phyloP scores from a whole-genome alignment of 2,113 vertebrate species.

The Hoplias malabaricus region DNA sequence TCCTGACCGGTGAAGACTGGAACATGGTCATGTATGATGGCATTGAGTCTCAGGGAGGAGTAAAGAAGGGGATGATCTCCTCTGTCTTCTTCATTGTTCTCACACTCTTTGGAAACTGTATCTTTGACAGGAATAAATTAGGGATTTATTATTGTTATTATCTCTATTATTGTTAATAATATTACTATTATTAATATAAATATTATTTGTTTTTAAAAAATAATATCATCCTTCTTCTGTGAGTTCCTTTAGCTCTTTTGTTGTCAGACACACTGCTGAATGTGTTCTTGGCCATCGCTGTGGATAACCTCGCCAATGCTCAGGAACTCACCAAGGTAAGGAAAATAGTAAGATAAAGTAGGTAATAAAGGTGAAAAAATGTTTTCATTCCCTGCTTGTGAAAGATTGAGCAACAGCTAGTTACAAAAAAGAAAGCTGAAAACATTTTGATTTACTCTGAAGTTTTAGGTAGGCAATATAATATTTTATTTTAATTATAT shows the following conservation, averaged over 20 bases:
- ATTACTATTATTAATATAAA: not conserved
- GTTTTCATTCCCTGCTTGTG: too few species aligned
- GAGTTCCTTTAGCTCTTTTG: not conserved
- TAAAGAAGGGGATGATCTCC: constrained; percentile 90
- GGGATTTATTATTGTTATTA: too few species aligned
- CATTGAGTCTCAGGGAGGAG: constrained; percentile 90
- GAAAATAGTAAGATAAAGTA: too few species aligned
- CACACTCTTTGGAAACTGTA: constrained; percentile 96
- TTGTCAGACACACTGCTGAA: constrained; percentile 89
- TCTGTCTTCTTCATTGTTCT: constrained; percentile 96
- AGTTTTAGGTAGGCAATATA: too few species aligned
- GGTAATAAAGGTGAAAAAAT: too few species aligned
- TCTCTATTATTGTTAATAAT: too few species aligned
- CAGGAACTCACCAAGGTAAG: constrained; percentile 88
- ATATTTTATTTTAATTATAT: too few species aligned
- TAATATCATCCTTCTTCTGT: too few species aligned
- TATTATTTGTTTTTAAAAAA: too few species aligned
- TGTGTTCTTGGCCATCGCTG: constrained; percentile 92
- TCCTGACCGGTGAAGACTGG: constrained; percentile 92
- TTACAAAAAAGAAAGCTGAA: too few species aligned
- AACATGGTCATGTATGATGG: constrained; percentile 91
- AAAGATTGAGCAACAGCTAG: too few species aligned
- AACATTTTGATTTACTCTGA: too few species aligned
- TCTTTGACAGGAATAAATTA: constrained; percentile 69
- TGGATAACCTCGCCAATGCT: constrained; percentile 92